phyloP scores from a whole-genome alignment of 2,113 vertebrate species.

The Bungarus multicinctus region DNA sequence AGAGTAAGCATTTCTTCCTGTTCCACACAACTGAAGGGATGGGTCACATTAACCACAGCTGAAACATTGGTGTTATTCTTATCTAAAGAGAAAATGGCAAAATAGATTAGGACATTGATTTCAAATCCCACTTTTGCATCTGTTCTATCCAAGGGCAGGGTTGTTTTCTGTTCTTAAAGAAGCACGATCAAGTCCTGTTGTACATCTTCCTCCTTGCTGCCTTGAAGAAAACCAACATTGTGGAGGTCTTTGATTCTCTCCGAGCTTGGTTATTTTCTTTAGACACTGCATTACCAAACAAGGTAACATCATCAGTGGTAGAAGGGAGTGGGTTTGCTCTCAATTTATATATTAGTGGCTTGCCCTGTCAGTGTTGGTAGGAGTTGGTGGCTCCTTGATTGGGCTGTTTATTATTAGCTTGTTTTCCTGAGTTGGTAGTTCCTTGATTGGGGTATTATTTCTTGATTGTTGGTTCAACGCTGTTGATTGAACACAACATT shows the following conservation, averaged over 20 bases:
- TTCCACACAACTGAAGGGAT: constrained; percentile 68
- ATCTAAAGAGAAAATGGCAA: constrained; percentile 16
- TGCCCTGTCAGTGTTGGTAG: background rate
- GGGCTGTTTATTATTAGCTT: background rate
- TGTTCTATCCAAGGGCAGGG: background rate
- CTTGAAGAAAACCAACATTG: background rate
- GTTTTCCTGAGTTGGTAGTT: background rate
- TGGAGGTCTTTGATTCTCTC: background rate
- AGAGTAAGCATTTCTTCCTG: constrained; percentile 90
- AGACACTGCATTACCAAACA: background rate
- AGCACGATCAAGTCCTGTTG: background rate
- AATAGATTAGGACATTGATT: background rate
- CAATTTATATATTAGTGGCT: background rate
- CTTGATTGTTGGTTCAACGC: background rate
- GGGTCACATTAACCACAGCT: background rate
- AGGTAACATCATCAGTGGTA: background rate
- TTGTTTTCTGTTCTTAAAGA: background rate
- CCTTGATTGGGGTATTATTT: background rate
- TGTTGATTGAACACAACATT: background rate
- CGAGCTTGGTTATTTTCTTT: background rate
- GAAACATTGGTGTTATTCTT: constrained; percentile 29
- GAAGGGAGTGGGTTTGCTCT: background rate
- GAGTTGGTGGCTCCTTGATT: background rate
- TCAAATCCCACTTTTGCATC: too few species aligned
- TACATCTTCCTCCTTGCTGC: background rate